phyloP scores from a whole-genome alignment of 2,888 invertebrate species.

The Hypomecis atomaria region DNA sequence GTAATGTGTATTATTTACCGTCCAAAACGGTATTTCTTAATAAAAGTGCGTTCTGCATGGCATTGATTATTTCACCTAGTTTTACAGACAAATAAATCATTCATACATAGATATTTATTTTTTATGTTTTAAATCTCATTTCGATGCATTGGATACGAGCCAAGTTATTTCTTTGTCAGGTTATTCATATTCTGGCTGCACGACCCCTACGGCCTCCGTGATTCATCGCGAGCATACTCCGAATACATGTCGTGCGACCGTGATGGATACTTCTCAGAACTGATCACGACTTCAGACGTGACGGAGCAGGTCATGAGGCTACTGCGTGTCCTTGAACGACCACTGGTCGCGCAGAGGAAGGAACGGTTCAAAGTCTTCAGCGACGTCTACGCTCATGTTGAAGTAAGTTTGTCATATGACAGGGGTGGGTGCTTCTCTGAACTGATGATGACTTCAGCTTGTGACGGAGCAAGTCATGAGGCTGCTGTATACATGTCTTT shows the following conservation, averaged over 20 bases:
- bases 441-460: too few relatives aligned
- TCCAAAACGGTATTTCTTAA: too few relatives aligned
- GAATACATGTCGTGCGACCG: conserved; percentile 65
- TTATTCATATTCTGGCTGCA: conserved; percentile 76
- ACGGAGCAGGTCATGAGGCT: conserved; percentile 73
- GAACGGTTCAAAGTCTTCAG: conserved; percentile 66
- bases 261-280: conserved; percentile 74
- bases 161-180: conserved; percentile 43
- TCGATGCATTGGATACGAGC: neutral
- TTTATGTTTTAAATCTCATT: too few relatives aligned
- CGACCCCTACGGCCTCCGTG: conserved; percentile 70
- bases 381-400: conserved; percentile 75
- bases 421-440: neutral
- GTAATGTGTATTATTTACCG: too few relatives aligned
- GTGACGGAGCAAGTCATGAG: neutral
- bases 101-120: too few relatives aligned
- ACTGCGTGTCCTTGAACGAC: conserved; percentile 69
- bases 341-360: conserved; percentile 69
- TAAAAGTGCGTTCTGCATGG: too few relatives aligned
- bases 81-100: too few relatives aligned
- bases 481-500: neutral
- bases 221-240: conserved; percentile 62
- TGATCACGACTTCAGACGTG: conserved; percentile 69
- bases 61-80: too few relatives aligned
- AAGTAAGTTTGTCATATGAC: conserved; percentile 55